A percentile compares a stretch with the other conserved stretches of the same genome.
Conservation (phyloP, 2,888 invertebrate genomes). For the Synergus japonicus region DNA sequence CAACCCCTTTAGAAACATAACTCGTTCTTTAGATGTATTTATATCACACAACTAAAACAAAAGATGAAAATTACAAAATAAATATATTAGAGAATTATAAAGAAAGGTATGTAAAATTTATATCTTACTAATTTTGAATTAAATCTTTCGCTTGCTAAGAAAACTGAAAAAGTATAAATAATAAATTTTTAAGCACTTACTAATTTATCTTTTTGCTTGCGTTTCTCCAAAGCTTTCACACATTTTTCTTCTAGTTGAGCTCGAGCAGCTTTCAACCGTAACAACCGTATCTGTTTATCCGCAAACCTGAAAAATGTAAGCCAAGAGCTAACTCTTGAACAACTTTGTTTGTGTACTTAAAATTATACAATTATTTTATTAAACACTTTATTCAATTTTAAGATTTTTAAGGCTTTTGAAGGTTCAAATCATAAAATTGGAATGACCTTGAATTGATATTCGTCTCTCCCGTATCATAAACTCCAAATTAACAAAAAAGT, state of each 20-base stretch:
- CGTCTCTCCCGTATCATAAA: too few relatives aligned
- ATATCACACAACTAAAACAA: slow-evolving; percentile 80
- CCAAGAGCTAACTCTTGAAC: too few relatives aligned
- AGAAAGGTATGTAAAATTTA: slow-evolving; percentile 21
- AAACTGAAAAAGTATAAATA: too few relatives aligned
- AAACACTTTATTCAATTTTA: too few relatives aligned
- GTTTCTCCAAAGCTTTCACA: slow-evolving; percentile 77
- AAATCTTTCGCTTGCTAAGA: neutral
- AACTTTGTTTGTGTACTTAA: too few relatives aligned
- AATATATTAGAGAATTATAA: neutral
- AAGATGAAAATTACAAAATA: neutral
- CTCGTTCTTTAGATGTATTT: slow-evolving; percentile 80
- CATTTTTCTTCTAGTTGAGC: slow-evolving; percentile 80
- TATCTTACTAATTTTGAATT: neutral
- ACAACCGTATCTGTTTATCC: slow-evolving; percentile 82
- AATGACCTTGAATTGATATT: too few relatives aligned
- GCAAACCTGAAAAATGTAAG: slow-evolving; percentile 78
- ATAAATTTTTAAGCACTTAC: slow-evolving; percentile 54
- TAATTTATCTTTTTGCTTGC: slow-evolving; percentile 75
- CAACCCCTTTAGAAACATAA: slow-evolving; percentile 79
- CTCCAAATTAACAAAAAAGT: neutral
- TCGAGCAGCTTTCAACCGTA: slow-evolving; percentile 80
- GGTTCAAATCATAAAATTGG: too few relatives aligned
- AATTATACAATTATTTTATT: too few relatives aligned
- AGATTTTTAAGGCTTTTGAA: too few relatives aligned